These are phyloP conservation scores for Myotis planiceps DNA, from an alignment of 2,797 vertebrate genomes.

Conservation along the genomic window DNA sequence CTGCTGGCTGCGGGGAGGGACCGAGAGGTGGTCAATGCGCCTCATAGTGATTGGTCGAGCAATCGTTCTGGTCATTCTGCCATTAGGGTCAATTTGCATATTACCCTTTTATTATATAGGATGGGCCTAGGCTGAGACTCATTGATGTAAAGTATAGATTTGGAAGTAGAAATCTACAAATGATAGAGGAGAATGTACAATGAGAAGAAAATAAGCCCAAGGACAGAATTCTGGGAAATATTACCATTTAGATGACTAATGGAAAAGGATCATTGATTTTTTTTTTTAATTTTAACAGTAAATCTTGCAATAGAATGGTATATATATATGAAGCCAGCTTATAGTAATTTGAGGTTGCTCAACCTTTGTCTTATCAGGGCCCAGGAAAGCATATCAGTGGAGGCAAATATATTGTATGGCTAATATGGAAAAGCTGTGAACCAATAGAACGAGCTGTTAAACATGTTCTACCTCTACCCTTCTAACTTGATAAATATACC, in stretches of 20 bases:
- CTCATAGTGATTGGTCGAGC: too few species aligned
- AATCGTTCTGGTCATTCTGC: too few species aligned
- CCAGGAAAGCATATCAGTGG: background rate
- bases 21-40: rapidly evolving
- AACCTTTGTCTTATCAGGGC: background rate
- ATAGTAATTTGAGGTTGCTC: background rate
- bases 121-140: background rate
- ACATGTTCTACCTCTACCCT: background rate
- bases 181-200: background rate
- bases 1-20: too few species aligned
- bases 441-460: background rate
- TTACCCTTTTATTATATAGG: too few species aligned
- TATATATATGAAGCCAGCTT: background rate
- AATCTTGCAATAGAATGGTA: background rate
- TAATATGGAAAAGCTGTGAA: background rate
- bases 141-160: background rate
- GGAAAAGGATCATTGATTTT: too few species aligned
- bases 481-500: background rate
- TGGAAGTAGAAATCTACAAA: background rate
- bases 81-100: too few species aligned
- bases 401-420: background rate
- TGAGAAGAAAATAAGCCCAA: background rate
- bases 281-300: background rate
- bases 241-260: background rate
- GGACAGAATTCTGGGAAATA: background rate